A percentile compares a stretch with the other conserved stretches of the same genome.
Conservation (phyloP, 2,113 vertebrate species). For the Raja brachyura region DNA sequence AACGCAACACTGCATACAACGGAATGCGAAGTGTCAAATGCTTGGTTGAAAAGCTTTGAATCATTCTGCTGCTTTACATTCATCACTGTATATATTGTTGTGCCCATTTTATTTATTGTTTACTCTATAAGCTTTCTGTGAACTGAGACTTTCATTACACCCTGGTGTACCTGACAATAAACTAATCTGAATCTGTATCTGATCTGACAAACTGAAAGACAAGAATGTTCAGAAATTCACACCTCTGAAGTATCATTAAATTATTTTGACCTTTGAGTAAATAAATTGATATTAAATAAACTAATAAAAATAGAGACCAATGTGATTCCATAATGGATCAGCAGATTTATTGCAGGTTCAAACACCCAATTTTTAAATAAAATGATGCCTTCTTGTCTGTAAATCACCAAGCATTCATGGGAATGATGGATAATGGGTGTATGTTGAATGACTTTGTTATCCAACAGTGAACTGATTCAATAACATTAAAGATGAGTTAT, state of each 20-base stretch:
- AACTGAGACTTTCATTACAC: too few relatives aligned
- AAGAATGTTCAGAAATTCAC: neutral
- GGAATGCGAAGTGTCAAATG: neutral
- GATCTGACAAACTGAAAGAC: neutral
- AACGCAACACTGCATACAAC: neutral
- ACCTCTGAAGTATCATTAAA: neutral
- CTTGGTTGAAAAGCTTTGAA: neutral
- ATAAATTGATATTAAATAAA: neutral
- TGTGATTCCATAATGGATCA: neutral
- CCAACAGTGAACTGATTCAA: neutral
- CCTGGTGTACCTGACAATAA: too few relatives aligned
- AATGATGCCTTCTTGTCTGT: neutral
- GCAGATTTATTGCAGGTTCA: constrained; percentile 1
- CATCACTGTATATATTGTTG: too few relatives aligned
- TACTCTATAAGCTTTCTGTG: too few relatives aligned
- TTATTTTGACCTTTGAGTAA: neutral
- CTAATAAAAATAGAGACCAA: neutral
- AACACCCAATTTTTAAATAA: neutral
- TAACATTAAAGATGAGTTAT: neutral
- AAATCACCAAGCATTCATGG: neutral
- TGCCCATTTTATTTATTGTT: too few relatives aligned
- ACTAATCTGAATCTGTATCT: too few relatives aligned
- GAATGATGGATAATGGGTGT: neutral
- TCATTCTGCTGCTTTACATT: too few relatives aligned
- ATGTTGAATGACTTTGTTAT: neutral